Base-by-base conservation (phyloP, 2,113 vertebrate genomes). In the Synodontis membranacea region DNA sequence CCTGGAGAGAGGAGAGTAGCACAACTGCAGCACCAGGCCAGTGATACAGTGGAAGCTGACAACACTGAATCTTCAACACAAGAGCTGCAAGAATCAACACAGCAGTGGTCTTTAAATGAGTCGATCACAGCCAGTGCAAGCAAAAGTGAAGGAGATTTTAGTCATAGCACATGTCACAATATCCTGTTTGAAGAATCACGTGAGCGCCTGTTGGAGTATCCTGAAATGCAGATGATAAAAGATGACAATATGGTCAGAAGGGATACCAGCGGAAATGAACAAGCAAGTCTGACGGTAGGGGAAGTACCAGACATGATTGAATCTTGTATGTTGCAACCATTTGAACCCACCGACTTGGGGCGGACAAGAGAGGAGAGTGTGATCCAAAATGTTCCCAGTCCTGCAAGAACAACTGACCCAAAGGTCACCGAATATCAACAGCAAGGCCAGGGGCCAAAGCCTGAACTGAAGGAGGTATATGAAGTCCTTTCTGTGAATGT, bases 401-500 rank as follows among this genome's bases (percentile, higher is more conserved):
- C 4, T 34, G 66, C 86, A 83, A 50, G n/a, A 75, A 82, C 46
- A n/a, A 60, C 86, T 76, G 72, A 88, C 19, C 76, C 85, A 64
- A 5, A 74, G 12, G 60, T 62, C 64, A 88, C 86, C 14, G 50
- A 60, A 85, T 37, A 85, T 83, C 83, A 9, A 31, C 46, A 31
- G 72, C 80, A 64, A 39, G 87, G 86, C 74, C 79, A 3, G 72
- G 86, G 80, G 4, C 80, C 74, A 56, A 76, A 50, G 21, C 12
- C 7, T 81, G 90, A 88, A 85, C 7, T 60, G 31, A 86, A 78
- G 19, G 84, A 89, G 79, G 66, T 62, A n/a, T 54, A 37, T 44
- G 78, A 87, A 52, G 86, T 82, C 39, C 85, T 84, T 81, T 84
- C 78, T 78, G 88, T 90, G 68, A 82, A 74, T 79, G 75, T 88